A percentile compares a stretch with the other conserved stretches of the same genome.
phyloP scores from a whole-genome alignment of 2,888 invertebrate species.

The Drosophila longiperda region DNA sequence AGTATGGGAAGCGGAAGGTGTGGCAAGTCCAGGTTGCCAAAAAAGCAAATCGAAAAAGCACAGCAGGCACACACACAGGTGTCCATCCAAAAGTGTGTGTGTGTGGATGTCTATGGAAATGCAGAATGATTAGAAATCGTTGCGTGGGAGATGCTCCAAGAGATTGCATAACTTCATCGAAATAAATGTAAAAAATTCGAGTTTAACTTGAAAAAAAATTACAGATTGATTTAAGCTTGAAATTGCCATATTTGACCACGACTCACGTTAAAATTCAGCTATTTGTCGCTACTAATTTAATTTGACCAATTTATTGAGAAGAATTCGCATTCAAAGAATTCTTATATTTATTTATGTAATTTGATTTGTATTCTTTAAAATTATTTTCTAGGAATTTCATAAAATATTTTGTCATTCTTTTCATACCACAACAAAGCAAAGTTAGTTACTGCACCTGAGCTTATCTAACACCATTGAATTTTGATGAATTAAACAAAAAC shows the following conservation, averaged over 20 bases:
- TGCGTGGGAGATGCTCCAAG: not conserved
- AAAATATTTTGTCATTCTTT: conserved; percentile 1
- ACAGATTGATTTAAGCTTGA: not conserved
- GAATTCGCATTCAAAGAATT: too few species aligned
- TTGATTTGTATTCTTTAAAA: not conserved
- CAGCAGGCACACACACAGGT: not conserved
- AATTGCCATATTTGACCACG: rapidly evolving
- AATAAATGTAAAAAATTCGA: not conserved
- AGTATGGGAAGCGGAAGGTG: not conserved
- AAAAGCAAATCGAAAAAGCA: conserved; percentile 19
- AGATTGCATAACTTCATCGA: not conserved
- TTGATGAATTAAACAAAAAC: conserved; percentile 4
- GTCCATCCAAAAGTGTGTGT: not conserved
- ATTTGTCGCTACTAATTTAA: too few species aligned
- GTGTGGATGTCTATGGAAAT: conserved; percentile 10
- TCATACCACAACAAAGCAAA: not conserved
- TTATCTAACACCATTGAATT: not conserved
- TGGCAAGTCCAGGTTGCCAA: conserved; percentile 18
- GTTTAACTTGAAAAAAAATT: not conserved
- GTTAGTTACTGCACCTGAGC: not conserved
- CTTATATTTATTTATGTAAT: not conserved
- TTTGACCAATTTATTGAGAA: too few species aligned
- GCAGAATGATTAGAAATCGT: conserved; percentile 2
- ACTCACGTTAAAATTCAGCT: not conserved
- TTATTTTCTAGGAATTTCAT: not conserved